A percentile compares a stretch with the other conserved stretches of the same genome.
phyloP scores from a whole-genome alignment of 2,888 invertebrate species.

The Calephelis perditalis region DNA sequence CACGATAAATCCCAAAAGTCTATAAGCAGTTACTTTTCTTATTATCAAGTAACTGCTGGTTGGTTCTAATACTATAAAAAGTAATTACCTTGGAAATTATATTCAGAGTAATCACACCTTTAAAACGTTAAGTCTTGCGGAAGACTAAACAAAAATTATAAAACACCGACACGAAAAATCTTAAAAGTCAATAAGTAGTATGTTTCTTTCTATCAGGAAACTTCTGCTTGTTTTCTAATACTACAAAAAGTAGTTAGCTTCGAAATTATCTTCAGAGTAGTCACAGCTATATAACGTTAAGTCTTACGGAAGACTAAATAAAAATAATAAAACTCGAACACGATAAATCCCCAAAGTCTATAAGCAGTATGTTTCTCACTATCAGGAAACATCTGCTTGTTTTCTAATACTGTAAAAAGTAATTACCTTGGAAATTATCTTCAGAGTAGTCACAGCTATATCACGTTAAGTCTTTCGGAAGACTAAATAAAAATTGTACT shows the following conservation, averaged over 20 bases:
- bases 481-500: slow-evolving; percentile 2
- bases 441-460: neutral
- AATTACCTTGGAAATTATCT: neutral
- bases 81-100: neutral
- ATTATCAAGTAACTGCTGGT: too few relatives aligned
- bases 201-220: too few relatives aligned
- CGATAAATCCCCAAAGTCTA: too few relatives aligned
- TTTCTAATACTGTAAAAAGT: neutral
- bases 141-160: slow-evolving; percentile 1
- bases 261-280: neutral
- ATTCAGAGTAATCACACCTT: neutral
- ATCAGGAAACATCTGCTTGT: too few relatives aligned
- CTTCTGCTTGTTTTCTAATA: neutral
- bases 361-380: too few relatives aligned
- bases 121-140: neutral
- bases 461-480: neutral
- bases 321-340: neutral
- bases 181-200: too few relatives aligned
- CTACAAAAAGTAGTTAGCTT: neutral
- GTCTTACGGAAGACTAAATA: neutral
- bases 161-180: too few relatives aligned
- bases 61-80: neutral
- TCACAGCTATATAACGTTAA: neutral
- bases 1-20: too few relatives aligned
- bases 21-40: too few relatives aligned